Conservation (phyloP, 2,888 invertebrate species). For the Catotricha subobsoleta region DNA sequence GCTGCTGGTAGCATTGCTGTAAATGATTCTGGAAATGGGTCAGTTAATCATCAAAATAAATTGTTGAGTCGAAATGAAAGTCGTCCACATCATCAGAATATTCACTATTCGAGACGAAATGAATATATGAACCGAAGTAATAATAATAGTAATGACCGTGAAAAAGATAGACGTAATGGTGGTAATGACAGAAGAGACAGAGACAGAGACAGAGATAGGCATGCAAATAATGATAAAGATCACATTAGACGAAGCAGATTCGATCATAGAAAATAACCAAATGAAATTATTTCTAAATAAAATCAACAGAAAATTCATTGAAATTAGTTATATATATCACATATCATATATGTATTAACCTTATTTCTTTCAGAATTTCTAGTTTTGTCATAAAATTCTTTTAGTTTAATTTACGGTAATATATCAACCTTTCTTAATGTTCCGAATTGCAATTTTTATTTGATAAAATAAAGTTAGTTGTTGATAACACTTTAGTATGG, state of each 20-base stretch:
- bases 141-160: neutral
- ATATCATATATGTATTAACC: too few species aligned
- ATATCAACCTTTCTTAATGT: too few species aligned
- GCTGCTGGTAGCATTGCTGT: neutral
- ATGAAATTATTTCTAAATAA: too few species aligned
- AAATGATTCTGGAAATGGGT: neutral
- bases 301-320: too few species aligned
- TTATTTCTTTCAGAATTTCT: too few species aligned
- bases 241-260: neutral
- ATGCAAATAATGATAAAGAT: neutral
- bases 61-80: neutral
- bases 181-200: neutral
- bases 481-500: too few species aligned
- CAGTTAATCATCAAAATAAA: neutral
- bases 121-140: neutral
- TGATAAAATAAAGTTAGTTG: too few species aligned
- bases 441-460: too few species aligned
- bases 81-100: constrained; percentile 1
- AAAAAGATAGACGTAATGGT: neutral
- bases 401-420: too few species aligned
- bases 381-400: too few species aligned
- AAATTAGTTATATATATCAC: too few species aligned
- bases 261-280: neutral
- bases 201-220: neutral
- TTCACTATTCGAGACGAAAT: neutral